phyloP scores from a whole-genome alignment of 2,888 invertebrate genomes.

The Macrosiphum euphorbiae region DNA sequence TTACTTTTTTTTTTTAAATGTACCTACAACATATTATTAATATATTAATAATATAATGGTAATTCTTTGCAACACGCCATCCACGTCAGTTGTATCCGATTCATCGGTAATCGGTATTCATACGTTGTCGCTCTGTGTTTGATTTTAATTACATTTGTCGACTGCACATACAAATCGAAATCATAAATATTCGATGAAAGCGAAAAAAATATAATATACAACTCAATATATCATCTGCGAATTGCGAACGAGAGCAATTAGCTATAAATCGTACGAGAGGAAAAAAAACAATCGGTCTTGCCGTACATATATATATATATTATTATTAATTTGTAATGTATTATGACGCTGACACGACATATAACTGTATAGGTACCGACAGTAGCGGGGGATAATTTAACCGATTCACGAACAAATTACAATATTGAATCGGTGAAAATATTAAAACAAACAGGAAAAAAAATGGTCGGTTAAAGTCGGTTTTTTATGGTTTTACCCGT shows the following conservation, averaged over 20 bases:
- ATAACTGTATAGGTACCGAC: not conserved
- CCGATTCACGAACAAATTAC: not conserved
- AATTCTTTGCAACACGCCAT: not conserved
- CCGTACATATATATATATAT: not conserved
- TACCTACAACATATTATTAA: not conserved
- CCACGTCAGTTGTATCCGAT: not conserved
- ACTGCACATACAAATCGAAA: not conserved
- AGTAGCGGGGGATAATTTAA: not conserved
- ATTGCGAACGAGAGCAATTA: not conserved
- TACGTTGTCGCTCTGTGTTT: not conserved
- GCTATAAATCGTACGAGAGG: not conserved
- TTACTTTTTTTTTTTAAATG: not conserved
- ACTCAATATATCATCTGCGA: not conserved
- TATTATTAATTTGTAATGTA: not conserved
- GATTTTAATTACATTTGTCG: constrained; percentile 1
- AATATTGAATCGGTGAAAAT: not conserved
- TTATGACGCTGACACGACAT: not conserved
- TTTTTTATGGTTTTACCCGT: not conserved
- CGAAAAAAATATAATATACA: not conserved
- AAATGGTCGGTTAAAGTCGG: not conserved
- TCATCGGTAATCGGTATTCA: not conserved
- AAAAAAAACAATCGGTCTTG: not conserved
- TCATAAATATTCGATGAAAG: not conserved
- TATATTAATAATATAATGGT: not conserved
- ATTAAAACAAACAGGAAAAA: not conserved